Evolutionary conservation across 2,888 invertebrate genomes (phyloP).

Genomic region (Eilema sororculum): DNA sequence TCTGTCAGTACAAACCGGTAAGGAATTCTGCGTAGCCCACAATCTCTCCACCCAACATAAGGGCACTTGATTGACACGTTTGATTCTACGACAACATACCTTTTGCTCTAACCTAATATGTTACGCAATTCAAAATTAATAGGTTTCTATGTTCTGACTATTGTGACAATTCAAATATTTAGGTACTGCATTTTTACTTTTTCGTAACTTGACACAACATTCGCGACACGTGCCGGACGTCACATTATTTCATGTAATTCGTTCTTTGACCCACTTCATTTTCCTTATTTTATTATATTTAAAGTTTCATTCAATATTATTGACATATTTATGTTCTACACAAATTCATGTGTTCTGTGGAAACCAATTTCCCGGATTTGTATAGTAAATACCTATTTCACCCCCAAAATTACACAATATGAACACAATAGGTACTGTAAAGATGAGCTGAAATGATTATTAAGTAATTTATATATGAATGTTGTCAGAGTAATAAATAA

Average conservation of each 20-base stretch:
- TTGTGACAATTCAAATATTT: background rate
- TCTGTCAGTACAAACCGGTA: background rate
- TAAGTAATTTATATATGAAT: too few relatives aligned
- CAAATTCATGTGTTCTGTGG: background rate
- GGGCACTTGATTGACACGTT: too few relatives aligned
- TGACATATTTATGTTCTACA: background rate
- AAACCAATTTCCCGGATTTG: too few relatives aligned
- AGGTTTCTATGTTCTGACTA: background rate
- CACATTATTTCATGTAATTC: background rate
- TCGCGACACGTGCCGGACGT: background rate
- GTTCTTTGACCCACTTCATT: background rate
- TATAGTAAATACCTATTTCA: too few relatives aligned
- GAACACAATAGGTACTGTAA: too few relatives aligned
- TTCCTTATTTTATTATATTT: background rate
- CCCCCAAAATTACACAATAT: too few relatives aligned
- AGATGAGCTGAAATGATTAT: too few relatives aligned
- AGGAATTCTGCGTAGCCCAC: background rate
- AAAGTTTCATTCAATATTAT: background rate
- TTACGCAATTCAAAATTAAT: background rate
- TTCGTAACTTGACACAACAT: background rate
- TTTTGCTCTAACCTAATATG: too few relatives aligned
- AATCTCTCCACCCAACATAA: too few relatives aligned
- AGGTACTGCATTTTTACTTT: background rate
- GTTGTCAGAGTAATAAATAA: too few relatives aligned
- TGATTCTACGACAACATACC: too few relatives aligned